These are phyloP conservation scores for Burhinus bistriatus DNA, from an alignment of 2,113 vertebrate species.

Conservation along the genomic window DNA sequence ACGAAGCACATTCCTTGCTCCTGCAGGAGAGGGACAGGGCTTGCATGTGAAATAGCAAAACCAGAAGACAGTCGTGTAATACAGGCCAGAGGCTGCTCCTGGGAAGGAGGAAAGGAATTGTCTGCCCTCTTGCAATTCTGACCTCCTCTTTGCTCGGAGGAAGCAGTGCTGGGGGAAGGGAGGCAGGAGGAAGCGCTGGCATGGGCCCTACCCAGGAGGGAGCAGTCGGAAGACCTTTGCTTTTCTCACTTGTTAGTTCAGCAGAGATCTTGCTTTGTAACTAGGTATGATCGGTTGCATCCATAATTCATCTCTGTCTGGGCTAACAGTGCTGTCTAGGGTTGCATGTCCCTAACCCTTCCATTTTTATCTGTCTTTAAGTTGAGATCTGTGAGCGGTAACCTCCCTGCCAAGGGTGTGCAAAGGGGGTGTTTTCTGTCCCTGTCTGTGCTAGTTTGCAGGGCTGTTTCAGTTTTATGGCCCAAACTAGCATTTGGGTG, in stretches of 20 bases:
- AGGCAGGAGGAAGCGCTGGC: too few relatives aligned
- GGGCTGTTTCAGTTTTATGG: neutral
- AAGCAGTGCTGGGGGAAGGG: neutral
- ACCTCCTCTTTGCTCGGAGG: neutral
- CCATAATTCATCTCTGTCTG: neutral
- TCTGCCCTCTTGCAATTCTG: neutral
- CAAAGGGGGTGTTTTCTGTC: neutral
- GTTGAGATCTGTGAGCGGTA: rapidly evolving
- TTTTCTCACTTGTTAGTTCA: neutral
- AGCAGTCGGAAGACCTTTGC: neutral
- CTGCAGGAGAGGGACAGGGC: neutral
- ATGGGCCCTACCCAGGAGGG: neutral
- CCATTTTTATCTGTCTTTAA: rapidly evolving
- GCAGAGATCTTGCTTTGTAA: neutral
- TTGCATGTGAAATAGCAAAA: neutral
- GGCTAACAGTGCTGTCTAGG: neutral
- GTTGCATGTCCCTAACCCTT: neutral
- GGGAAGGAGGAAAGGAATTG: neutral
- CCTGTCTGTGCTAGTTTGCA: neutral
- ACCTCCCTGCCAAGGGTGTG: rapidly evolving
- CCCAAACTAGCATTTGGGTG: neutral
- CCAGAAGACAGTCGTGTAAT: neutral
- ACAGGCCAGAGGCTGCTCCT: neutral
- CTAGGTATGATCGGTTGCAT: rapidly evolving
- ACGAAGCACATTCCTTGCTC: constrained; percentile 18